A percentile compares a stretch with the other conserved stretches of the same genome.
Conservation (phyloP, 1,140 invertebrate species). For the Megathymus violae region DNA sequence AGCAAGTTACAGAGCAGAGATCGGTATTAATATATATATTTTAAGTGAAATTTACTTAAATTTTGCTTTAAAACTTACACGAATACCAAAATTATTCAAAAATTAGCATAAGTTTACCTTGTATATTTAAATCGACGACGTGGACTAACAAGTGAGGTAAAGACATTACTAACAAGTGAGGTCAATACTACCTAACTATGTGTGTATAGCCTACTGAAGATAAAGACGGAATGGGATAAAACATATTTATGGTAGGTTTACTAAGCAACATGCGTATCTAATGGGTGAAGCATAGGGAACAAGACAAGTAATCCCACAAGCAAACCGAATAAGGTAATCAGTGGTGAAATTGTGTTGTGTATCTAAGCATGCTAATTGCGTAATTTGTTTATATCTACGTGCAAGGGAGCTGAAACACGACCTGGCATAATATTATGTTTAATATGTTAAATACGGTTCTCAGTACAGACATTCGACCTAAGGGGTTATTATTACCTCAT, state of each 20-base stretch:
- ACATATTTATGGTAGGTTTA: neutral
- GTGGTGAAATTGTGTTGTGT: conserved; percentile 13
- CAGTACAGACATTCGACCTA: conserved; percentile 59
- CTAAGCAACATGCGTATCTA: conserved; percentile 10
- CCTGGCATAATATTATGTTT: conserved; percentile 19
- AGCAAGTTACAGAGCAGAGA: neutral
- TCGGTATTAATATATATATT: neutral
- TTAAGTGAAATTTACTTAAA: neutral
- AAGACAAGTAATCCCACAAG: conserved; percentile 4
- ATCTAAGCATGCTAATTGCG: conserved; percentile 23
- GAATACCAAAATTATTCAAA: neutral
- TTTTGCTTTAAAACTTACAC: neutral
- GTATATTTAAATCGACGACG: neutral
- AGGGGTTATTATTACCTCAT: conserved; percentile 91
- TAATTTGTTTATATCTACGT: conserved; percentile 19
- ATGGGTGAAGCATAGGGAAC: conserved; percentile 2
- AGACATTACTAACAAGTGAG: neutral
- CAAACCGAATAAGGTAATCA: neutral
- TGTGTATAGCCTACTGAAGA: neutral
- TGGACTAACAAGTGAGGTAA: neutral
- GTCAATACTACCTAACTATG: neutral
- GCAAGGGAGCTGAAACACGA: conserved; percentile 8
- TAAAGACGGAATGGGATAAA: no score
- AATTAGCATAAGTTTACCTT: neutral
- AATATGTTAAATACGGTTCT: conserved; percentile 24